Conservation (phyloP, 2,888 invertebrate species). For the Nemotelus nigrinus region DNA sequence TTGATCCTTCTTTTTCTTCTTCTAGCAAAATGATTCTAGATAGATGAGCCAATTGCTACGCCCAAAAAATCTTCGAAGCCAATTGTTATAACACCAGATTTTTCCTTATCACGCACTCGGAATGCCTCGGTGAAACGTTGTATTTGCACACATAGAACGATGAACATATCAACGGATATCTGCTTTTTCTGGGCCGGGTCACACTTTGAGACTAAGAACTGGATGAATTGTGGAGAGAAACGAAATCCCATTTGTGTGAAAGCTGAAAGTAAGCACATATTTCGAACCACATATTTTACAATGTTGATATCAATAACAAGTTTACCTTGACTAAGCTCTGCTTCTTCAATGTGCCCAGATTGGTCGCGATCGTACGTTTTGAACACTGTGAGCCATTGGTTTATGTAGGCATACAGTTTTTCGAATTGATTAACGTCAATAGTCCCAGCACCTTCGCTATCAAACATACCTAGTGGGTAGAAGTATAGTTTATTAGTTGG, state of each 20-base stretch:
- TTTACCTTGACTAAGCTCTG: slow-evolving; percentile 78
- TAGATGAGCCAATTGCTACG: slow-evolving; percentile 80
- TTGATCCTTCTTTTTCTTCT: too few species aligned
- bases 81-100: slow-evolving; percentile 84
- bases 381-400: slow-evolving; percentile 88
- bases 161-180: slow-evolving; percentile 86
- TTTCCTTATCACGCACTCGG: slow-evolving; percentile 78
- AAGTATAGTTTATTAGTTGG: slow-evolving; percentile 50
- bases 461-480: slow-evolving; percentile 79
- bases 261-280: slow-evolving; percentile 67
- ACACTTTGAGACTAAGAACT: slow-evolving; percentile 75
- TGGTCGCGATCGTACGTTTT: slow-evolving; percentile 86
- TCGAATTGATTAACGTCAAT: slow-evolving; percentile 87
- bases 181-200: slow-evolving; percentile 72
- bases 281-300: not conserved
- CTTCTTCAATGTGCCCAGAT: slow-evolving; percentile 84
- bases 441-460: slow-evolving; percentile 83
- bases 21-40: not conserved
- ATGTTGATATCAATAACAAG: not conserved
- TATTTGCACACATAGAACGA: slow-evolving; percentile 87
- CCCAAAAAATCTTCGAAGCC: slow-evolving; percentile 91
- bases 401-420: slow-evolving; percentile 85
- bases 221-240: slow-evolving; percentile 81
- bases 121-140: slow-evolving; percentile 91
- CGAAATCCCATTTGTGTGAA: slow-evolving; percentile 89